Evolutionary conservation across 2,888 invertebrate species (phyloP).

Genomic region (Tinea semifulvella): DNA sequence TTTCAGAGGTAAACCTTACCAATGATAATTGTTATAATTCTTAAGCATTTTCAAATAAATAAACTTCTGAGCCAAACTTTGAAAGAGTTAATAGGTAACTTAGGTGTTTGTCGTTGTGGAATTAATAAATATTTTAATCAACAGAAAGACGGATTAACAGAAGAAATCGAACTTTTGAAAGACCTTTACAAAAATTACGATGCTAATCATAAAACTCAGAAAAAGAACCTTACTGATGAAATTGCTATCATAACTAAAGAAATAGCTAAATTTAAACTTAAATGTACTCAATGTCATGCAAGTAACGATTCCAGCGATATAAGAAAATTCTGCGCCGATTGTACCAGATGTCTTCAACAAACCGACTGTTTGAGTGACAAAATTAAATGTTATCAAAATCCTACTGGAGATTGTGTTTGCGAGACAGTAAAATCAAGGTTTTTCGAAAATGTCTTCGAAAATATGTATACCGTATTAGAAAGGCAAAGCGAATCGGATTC

Average conservation of each 20-base stretch:
- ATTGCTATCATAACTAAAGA: constrained; percentile 31
- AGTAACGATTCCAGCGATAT: constrained; percentile 38
- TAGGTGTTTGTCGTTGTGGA: too few relatives aligned
- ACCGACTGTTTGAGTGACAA: constrained; percentile 34
- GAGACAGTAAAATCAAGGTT: constrained; percentile 42
- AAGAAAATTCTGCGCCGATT: constrained; percentile 42
- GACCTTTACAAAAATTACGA: constrained; percentile 33
- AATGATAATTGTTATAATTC: too few relatives aligned
- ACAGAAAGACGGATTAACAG: constrained; percentile 36
- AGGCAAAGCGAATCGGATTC: constrained; percentile 31
- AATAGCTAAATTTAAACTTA: constrained; percentile 28
- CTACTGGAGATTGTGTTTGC: constrained; percentile 41
- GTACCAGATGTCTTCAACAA: constrained; percentile 38
- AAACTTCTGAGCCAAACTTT: too few relatives aligned
- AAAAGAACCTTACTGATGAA: constrained; percentile 31
- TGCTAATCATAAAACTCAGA: constrained; percentile 39
- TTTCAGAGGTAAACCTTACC: constrained; percentile 41
- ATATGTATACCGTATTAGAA: constrained; percentile 49
- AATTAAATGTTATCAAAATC: constrained; percentile 32
- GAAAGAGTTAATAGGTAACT: neutral
- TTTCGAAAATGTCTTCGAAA: constrained; percentile 52
- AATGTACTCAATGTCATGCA: constrained; percentile 38
- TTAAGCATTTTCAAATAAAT: too few relatives aligned
- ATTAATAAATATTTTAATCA: constrained; percentile 1
- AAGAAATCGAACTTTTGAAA: constrained; percentile 39